These are phyloP conservation scores for Cyprinella venusta DNA, from an alignment of 2,797 vertebrate species.

Conservation along the genomic window DNA sequence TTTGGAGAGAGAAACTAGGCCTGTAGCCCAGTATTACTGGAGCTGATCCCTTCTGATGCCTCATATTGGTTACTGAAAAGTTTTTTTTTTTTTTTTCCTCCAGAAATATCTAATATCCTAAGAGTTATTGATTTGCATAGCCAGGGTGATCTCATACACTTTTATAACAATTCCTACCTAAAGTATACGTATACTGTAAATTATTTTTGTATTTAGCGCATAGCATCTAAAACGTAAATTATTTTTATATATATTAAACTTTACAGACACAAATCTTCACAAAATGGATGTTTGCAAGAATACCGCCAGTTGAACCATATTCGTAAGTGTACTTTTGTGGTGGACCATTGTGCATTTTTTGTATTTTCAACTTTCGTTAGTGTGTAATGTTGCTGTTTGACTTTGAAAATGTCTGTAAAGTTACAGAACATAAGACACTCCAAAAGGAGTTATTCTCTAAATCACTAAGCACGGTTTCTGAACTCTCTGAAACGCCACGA, in stretches of 20 bases:
- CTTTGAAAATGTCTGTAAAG: not conserved
- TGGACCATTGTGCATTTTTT: not conserved
- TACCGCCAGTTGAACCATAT: not conserved
- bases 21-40: conserved; percentile 31
- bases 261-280: not conserved
- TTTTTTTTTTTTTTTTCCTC: not conserved
- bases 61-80: conserved; percentile 2
- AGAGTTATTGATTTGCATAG: not conserved
- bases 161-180: not conserved
- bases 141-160: not conserved
- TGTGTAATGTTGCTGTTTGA: not conserved
- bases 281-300: not conserved
- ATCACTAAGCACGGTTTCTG: not conserved
- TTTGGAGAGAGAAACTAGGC: conserved; percentile 19
- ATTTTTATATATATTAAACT: not conserved
- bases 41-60: conserved; percentile 14
- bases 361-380: not conserved
- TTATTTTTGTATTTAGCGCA: not conserved
- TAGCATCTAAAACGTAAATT: not conserved
- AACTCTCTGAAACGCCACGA: not conserved
- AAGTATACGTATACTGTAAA: not conserved
- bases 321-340: not conserved
- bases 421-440: not conserved
- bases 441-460: not conserved
- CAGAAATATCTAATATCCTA: not conserved